These are phyloP conservation scores for Drosophila parabipectinata DNA, from an alignment of 1,140 invertebrate genomes.

Conservation along the genomic window DNA sequence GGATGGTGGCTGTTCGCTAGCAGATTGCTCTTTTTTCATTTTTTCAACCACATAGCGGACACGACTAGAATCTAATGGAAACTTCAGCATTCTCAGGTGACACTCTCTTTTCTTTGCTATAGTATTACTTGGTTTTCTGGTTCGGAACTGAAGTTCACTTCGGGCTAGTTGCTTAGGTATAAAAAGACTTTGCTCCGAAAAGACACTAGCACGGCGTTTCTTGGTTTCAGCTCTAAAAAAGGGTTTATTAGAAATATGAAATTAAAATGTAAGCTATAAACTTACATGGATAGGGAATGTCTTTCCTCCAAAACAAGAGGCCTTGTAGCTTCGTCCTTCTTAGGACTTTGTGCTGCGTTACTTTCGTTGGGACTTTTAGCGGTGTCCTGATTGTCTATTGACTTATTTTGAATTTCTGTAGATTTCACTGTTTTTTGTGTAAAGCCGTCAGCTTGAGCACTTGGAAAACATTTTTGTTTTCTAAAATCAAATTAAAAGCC, in stretches of 20 bases:
- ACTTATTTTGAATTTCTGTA: not conserved
- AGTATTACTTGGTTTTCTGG: slow-evolving; percentile 12
- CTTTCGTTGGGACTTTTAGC: not conserved
- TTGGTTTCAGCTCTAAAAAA: slow-evolving; percentile 56
- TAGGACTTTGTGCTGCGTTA: not conserved
- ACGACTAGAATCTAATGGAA: slow-evolving; percentile 55
- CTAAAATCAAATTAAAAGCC: not conserved
- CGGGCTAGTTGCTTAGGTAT: slow-evolving; percentile 66
- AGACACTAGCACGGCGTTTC: slow-evolving; percentile 64
- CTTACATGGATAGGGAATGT: slow-evolving; percentile 60
- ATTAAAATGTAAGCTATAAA: not conserved
- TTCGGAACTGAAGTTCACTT: slow-evolving; percentile 42
- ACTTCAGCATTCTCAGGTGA: slow-evolving; percentile 58
- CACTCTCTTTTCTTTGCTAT: slow-evolving; percentile 34
- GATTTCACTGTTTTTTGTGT: not conserved
- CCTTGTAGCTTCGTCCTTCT: slow-evolving; percentile 24
- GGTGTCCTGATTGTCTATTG: not conserved
- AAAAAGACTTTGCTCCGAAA: slow-evolving; percentile 50
- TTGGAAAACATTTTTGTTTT: not conserved
- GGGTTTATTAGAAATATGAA: not conserved
- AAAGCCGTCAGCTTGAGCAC: not conserved
- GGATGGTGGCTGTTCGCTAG: not conserved
- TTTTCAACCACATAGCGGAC: slow-evolving; percentile 52
- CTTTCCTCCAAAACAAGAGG: slow-evolving; percentile 56
- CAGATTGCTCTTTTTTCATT: slow-evolving; percentile 29